Base-by-base conservation (phyloP, 2,888 invertebrate genomes). In the Lobophora halterata region DNA sequence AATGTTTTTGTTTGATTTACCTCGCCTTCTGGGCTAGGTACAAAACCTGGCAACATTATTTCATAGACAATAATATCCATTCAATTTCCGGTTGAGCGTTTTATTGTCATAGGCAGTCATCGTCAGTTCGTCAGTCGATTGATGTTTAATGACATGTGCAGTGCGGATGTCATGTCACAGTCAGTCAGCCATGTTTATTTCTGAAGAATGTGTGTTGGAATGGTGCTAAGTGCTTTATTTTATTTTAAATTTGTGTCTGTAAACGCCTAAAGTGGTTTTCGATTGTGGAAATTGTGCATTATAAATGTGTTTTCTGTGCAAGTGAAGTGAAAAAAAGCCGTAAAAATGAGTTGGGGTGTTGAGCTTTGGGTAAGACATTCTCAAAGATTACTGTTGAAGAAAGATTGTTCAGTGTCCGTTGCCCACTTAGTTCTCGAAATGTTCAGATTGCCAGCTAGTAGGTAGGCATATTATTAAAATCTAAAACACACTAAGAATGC, bases 351-450 rank as follows among this genome's bases (percentile, higher is more conserved):
- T 85, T 91, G 91, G 91, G 91, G 91, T 77, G 90, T 89, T 45
- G 91, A 91, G 83, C 90, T 91, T 78, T 91, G 91, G 91, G 91
- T 91, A 81, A 89, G 90, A n/a, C n/a, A n/a, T n/a, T 88, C 55
- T 44, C 53, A 51, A 30, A 58, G 18, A 35, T 41, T n/a, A n/a
- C 52, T 49, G 36, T 24, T 49, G 32, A 45, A n/a, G 25, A 41
- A 28, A 12, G 30, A 35, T 26, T 44, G 50, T 57, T 58, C 52
- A 45, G 50, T 50, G 51, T 49, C 36, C 32, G 46, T 41, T 51
- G 30, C 45, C 49, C 50, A 53, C 49, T 50, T 50, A 58, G n/a
- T n/a, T n/a, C n/a, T n/a, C n/a, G n/a, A n/a, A n/a, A n/a, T n/a
- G n/a, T n/a, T n/a, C n/a, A n/a, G n/a, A n/a, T n/a, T n/a, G n/a